Evolutionary conservation across 1,140 invertebrate species (phyloP), one percentile per base, ranked within the genome.

Genomic region (Nomia melanderi): DNA sequence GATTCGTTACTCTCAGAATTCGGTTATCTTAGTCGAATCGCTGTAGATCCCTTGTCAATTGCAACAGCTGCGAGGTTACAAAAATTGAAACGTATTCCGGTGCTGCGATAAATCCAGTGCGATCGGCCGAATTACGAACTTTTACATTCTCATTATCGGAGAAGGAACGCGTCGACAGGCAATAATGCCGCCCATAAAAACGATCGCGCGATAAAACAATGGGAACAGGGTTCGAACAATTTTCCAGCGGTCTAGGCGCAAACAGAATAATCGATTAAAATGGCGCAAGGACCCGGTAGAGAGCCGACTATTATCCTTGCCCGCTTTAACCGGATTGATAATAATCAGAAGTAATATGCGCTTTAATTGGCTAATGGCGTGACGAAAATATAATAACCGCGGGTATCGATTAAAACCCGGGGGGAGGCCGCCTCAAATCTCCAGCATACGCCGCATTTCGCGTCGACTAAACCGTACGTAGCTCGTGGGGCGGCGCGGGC

Each of bases 371-470:
- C 33, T 62, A 77, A 77, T 53, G 56, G 65, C 64, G 64, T 60
- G 67, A 71, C 67, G 75, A 71, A 77, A 71, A 63, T 77, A 69
- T 63, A 62, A 77, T 54, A 77, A 77, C 36, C 57, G 27, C 14
- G n/a, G 41, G 33, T 50, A 54, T 71, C 75, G 75, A 77, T 77
- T 54, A 54, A 77, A 77, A 71, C 47, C 3, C 31, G 27, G 41
- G 53, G 27, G 47, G 47, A n/a, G 33, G 8, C 3, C 33, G n/a
- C 41, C 20, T 20, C 39, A 62, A 70, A 77, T 77, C 66, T 77
- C 25, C 44, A 23, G 7, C 63, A 8, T 27, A 33, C n/a, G 14
- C 62, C 36, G 20, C 33, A 39, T 47, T 44, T 62, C 36, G 41
- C 67, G 7, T 14, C 41, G 23, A 29, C 56, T 25, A 54, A 71